phyloP scores from a whole-genome alignment of 2,888 invertebrate genomes.

The Drosophila seclusa region DNA sequence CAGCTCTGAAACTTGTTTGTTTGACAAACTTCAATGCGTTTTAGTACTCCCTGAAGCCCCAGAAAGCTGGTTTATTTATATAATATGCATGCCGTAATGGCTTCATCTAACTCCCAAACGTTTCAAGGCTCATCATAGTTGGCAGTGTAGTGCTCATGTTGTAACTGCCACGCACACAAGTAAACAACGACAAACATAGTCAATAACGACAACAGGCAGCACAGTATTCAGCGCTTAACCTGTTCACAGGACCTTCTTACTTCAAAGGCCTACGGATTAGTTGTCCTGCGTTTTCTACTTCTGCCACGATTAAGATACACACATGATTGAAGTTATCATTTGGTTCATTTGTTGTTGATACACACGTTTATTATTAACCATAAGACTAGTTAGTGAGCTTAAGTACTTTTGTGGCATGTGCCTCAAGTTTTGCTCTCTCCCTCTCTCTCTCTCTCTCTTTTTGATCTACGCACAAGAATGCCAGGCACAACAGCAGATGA shows the following conservation, averaged over 20 bases:
- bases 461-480: background rate
- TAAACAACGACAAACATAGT: background rate
- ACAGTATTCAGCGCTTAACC: background rate
- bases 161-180: background rate
- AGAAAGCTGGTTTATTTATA: background rate
- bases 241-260: constrained; percentile 23
- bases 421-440: background rate
- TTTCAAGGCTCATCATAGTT: background rate
- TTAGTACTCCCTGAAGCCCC: background rate
- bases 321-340: background rate
- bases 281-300: background rate
- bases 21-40: constrained; percentile 2
- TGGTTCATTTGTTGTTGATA: background rate
- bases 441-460: background rate
- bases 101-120: background rate
- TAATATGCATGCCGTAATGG: background rate
- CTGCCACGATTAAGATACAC: background rate
- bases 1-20: too few relatives aligned
- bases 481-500: background rate
- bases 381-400: background rate
- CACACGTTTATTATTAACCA: background rate
- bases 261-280: constrained; percentile 21
- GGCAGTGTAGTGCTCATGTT: background rate
- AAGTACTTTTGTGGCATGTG: background rate
- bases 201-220: background rate